Conservation (phyloP, 2,888 invertebrate species). For the Lagria hirta region DNA sequence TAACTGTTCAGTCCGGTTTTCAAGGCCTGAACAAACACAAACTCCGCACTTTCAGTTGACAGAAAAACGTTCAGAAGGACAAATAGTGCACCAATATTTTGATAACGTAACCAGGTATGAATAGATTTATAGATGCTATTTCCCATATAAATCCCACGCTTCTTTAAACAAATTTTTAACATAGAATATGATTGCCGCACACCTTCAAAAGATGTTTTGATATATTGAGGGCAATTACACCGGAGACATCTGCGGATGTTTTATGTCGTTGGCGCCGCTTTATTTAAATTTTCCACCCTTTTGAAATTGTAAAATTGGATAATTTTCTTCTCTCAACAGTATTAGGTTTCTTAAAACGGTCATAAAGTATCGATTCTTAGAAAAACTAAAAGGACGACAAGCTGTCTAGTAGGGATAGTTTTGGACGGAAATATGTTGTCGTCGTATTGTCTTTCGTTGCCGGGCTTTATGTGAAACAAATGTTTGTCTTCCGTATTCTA, state of each 20-base stretch:
- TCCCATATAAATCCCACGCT: conserved; percentile 7
- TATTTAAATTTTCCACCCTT: conserved; percentile 8
- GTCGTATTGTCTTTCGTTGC: conserved; percentile 13
- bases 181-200: too few species aligned
- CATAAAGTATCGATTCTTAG: conserved; percentile 8
- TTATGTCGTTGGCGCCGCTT: conserved; percentile 14
- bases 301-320: conserved; percentile 1
- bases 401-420: conserved; percentile 6
- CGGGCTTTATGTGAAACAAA: conserved; percentile 18
- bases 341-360: neutral
- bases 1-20: too few species aligned
- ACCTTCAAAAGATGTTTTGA: too few species aligned
- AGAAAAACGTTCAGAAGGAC: conserved; percentile 15
- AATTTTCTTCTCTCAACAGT: conserved; percentile 1
- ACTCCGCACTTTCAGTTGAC: conserved; percentile 15
- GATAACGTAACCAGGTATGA: conserved; percentile 9
- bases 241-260: conserved; percentile 17
- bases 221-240: too few species aligned
- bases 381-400: conserved; percentile 9
- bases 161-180: neutral
- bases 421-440: conserved; percentile 7
- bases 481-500: too few species aligned
- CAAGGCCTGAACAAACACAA: conserved; percentile 30
- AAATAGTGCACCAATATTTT: conserved; percentile 12
- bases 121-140: conserved; percentile 15